A percentile compares a stretch with the other conserved stretches of the same genome.
Conservation (phyloP, 2,888 invertebrate genomes). For the Drosophila hawaiiensis region DNA sequence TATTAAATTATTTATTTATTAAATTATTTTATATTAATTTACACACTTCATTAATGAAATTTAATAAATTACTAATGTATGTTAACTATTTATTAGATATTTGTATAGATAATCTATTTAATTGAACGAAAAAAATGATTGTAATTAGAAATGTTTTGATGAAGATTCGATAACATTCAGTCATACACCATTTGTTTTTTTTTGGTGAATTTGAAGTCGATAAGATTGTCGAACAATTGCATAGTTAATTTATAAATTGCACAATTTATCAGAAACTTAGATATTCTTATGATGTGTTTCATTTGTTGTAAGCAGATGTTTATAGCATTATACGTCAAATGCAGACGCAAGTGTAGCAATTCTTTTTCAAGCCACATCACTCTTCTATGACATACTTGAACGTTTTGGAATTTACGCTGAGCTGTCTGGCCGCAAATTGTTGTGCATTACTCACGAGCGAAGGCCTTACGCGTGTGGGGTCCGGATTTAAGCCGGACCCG, state of each 20-base stretch:
- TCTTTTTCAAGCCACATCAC: background rate
- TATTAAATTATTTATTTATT: no score
- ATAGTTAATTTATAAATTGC: background rate
- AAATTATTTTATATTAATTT: no score
- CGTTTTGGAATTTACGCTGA: slow-evolving; percentile 37
- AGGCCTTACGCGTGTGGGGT: background rate
- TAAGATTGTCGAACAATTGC: background rate
- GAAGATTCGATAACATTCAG: background rate
- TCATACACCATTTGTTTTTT: background rate
- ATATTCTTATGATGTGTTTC: background rate
- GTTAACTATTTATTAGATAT: background rate
- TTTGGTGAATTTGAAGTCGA: no score
- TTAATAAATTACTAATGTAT: no score
- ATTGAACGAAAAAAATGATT: background rate
- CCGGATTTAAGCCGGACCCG: slow-evolving; percentile 1
- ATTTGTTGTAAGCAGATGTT: background rate
- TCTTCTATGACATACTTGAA: slow-evolving; percentile 2
- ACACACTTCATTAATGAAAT: no score
- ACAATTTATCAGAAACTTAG: background rate
- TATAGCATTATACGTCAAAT: background rate
- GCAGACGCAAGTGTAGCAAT: slow-evolving; percentile 2
- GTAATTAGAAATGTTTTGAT: background rate
- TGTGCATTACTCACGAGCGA: slow-evolving; percentile 35
- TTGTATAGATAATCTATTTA: background rate
- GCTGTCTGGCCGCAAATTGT: slow-evolving; percentile 13